These are phyloP conservation scores for Drosophila bipectinata DNA, from an alignment of 1,140 invertebrate species.

Conservation along the genomic window DNA sequence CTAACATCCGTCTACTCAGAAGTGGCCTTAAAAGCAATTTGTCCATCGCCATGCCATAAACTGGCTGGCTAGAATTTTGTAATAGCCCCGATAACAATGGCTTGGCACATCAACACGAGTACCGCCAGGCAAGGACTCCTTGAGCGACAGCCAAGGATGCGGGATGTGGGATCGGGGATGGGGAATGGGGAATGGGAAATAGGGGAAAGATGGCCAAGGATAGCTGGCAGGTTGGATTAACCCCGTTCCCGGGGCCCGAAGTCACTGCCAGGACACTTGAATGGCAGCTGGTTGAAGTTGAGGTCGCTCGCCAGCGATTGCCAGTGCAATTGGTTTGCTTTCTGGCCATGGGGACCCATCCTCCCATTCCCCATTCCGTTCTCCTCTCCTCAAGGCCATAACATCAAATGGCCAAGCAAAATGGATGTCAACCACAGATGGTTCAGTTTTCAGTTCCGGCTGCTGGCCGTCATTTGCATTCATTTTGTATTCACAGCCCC, in stretches of 20 bases:
- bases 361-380: neutral
- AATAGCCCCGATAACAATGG: constrained; percentile 67
- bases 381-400: constrained; percentile 32
- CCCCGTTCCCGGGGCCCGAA: constrained; percentile 35
- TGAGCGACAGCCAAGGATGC: constrained; percentile 34
- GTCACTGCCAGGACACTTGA: constrained; percentile 46
- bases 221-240: constrained; percentile 47
- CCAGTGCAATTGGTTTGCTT: constrained; percentile 20
- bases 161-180: neutral
- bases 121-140: constrained; percentile 10
- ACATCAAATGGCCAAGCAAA: constrained; percentile 56
- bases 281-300: constrained; percentile 41
- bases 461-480: constrained; percentile 35
- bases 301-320: constrained; percentile 24
- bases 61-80: constrained; percentile 56
- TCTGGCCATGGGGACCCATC: constrained; percentile 5
- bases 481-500: neutral
- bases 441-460: constrained; percentile 30
- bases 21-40: constrained; percentile 59
- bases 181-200: too few species aligned
- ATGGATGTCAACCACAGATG: constrained; percentile 61
- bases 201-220: constrained; percentile 19
- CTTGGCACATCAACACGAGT: constrained; percentile 37
- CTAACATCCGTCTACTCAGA: constrained; percentile 5
- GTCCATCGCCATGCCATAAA: constrained; percentile 45